A percentile compares a stretch with the other conserved stretches of the same genome.
phyloP scores from a whole-genome alignment of 2,888 invertebrate genomes.

The Melieria omissa region DNA sequence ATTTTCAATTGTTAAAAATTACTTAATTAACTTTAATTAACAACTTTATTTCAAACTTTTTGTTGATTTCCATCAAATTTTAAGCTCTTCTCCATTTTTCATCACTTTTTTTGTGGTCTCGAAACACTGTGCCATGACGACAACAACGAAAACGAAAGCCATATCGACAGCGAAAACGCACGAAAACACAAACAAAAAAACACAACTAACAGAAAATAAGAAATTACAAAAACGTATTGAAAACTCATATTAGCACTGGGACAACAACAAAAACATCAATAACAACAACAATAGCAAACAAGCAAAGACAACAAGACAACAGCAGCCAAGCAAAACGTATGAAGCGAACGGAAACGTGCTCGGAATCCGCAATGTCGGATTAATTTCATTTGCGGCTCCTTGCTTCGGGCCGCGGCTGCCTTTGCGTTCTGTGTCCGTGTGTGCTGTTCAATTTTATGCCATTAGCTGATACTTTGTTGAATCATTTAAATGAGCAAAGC shows the following conservation, averaged over 20 bases:
- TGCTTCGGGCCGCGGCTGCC: slow-evolving; percentile 1
- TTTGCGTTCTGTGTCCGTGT: not conserved
- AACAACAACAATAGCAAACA: slow-evolving; percentile 34
- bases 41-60: too few species aligned
- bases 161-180: slow-evolving; percentile 6
- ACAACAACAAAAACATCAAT: slow-evolving; percentile 38
- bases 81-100: too few species aligned
- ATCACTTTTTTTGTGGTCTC: too few species aligned
- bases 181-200: slow-evolving; percentile 45
- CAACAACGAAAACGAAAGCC: too few species aligned
- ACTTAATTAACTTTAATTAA: too few species aligned
- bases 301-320: slow-evolving; percentile 41
- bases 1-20: too few species aligned
- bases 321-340: slow-evolving; percentile 43
- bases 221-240: slow-evolving; percentile 24
- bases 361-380: slow-evolving; percentile 58
- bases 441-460: slow-evolving; percentile 30
- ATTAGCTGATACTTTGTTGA: slow-evolving; percentile 37
- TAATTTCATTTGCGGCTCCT: slow-evolving; percentile 56
- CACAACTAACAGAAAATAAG: slow-evolving; percentile 5
- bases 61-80: too few species aligned
- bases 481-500: slow-evolving; percentile 33
- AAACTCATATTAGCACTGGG: slow-evolving; percentile 20
- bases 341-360: slow-evolving; percentile 55
- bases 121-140: too few species aligned